Conservation (phyloP, 2,113 vertebrate genomes). For the Percina caprodes region DNA sequence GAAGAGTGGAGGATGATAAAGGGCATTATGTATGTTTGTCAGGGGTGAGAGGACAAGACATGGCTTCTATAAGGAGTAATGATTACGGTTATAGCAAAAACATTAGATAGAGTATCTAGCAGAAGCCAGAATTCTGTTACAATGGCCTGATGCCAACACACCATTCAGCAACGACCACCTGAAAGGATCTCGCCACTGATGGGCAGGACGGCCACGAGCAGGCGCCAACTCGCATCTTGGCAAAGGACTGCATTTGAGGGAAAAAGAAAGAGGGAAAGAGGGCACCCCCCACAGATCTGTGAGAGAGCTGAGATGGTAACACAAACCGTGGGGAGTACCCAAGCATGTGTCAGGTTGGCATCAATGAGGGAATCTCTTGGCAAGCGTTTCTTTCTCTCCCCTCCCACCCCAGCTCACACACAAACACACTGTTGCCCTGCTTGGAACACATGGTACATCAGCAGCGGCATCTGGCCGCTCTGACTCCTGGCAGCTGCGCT, state of each 20-base stretch:
- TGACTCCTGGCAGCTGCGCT: constrained; percentile 89
- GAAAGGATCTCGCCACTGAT: constrained; percentile 62
- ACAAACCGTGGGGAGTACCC: constrained; percentile 84
- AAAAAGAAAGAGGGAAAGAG: constrained; percentile 61
- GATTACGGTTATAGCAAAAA: constrained; percentile 19
- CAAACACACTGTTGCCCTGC: constrained; percentile 85
- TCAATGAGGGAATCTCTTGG: constrained; percentile 87
- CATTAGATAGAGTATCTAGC: constrained; percentile 38
- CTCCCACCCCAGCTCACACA: constrained; percentile 78
- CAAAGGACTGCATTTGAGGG: constrained; percentile 67
- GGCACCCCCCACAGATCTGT: constrained; percentile 76
- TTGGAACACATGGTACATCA: constrained; percentile 88
- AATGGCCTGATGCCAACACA: constrained; percentile 71
- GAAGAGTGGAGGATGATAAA: constrained; percentile 30
- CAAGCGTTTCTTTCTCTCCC: constrained; percentile 79
- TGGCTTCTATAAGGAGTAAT: constrained; percentile 28
- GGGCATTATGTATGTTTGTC: constrained; percentile 36
- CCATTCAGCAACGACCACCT: constrained; percentile 67
- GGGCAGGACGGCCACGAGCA: constrained; percentile 77
- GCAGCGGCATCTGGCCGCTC: constrained; percentile 87
- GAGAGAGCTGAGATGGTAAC: constrained; percentile 77
- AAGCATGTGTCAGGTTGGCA: constrained; percentile 89
- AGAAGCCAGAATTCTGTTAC: constrained; percentile 51
- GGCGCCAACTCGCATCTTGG: constrained; percentile 80
- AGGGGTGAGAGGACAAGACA: constrained; percentile 23